phyloP scores from a whole-genome alignment of 2,888 invertebrate species.

The Yponomeuta sedellus region DNA sequence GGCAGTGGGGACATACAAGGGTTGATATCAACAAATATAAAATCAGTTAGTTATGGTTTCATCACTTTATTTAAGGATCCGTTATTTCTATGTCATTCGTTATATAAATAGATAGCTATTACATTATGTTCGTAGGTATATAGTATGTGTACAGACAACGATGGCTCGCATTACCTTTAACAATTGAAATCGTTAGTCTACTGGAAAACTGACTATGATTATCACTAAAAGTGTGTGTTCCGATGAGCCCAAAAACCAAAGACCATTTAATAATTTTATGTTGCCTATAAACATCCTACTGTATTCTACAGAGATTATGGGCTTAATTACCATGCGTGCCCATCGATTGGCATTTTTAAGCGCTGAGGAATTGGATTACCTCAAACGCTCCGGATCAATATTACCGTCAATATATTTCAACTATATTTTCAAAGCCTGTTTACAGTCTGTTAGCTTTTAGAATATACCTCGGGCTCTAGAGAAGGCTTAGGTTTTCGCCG shows the following conservation, averaged over 20 bases:
- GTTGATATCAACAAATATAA: no score
- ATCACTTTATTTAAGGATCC: slow-evolving; percentile 50
- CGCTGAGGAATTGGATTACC: no score
- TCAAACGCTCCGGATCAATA: no score
- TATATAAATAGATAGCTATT: slow-evolving; percentile 7
- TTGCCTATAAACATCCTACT: no score
- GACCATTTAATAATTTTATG: background rate
- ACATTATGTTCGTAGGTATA: background rate
- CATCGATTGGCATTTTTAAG: no score
- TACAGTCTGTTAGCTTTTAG: no score
- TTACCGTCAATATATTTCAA: background rate
- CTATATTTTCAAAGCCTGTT: no score
- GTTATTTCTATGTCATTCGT: slow-evolving; percentile 33
- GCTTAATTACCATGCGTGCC: no score
- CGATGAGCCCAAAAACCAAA: background rate
- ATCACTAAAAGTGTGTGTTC: background rate
- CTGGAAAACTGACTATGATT: background rate
- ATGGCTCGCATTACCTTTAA: background rate
- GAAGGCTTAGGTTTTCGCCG: no score
- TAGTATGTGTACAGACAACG: background rate
- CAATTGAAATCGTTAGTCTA: background rate
- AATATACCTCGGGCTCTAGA: no score
- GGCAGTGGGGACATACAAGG: no score
- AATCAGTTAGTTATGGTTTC: background rate
- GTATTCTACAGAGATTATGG: no score